Evolutionary conservation across 1,140 invertebrate species (phyloP), one percentile per base, ranked within the genome.

Genomic region (Hydropsyche tenuis): DNA sequence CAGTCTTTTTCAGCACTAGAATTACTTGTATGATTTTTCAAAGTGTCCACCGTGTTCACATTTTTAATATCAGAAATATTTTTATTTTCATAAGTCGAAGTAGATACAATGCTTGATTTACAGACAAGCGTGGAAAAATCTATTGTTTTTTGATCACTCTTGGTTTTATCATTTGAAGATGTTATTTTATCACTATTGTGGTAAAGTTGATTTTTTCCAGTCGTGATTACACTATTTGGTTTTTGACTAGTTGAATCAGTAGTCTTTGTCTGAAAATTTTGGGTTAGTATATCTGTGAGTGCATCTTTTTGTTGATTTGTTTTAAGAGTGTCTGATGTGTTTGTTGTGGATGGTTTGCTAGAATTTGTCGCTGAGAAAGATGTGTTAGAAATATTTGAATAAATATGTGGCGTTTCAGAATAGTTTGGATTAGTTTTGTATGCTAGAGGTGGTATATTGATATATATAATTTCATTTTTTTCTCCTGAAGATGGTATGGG

Each of bases 401-500:
- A 70, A 5, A 70, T 20, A 53, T 70, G 68, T 56, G 51, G 20
- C 37, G 43, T 70, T 70, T 70, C 68, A 0, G 68, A 16, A 56
- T 70, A 70, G 12, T 43, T 43, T 56, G 45, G 43, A 65, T 25
- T 60, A 25, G 56, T 12, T 22, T 18, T 72, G 9, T 14, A 69
- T 11, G 25, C 43, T 22, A 16, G 22, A 46, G 22, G 56, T 69
- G 12, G 64, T 16, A 22, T 65, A 72, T 73, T 73, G 27, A 42
- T 42, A 4, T 46, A 16, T 48, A 25, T 18, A 22, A 42, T 37
- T 18, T 75, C 69, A 25, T 62, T 73, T 68, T 73, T 77, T 45
- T 77, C 76, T 20, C 20, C 68, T 25, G 69, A 66, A 7, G 76
- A 75, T 7, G 73, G 18, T 42, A 77, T 77, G 4, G 76, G 76